Evolutionary conservation across 2,888 invertebrate species (phyloP).

Genomic region (Papilio protenor): DNA sequence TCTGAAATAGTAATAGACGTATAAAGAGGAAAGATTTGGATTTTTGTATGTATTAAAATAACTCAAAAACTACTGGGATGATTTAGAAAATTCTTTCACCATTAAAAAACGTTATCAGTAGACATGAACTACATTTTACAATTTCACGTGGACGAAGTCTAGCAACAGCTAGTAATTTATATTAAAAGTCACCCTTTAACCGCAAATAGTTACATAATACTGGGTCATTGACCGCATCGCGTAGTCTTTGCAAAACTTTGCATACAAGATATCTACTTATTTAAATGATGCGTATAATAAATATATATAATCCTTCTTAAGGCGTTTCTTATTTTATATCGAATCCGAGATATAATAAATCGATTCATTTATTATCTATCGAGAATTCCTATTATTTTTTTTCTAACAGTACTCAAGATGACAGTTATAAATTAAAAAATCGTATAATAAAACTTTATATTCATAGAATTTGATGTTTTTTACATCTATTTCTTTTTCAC

Average conservation of each 20-base stretch:
- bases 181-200: slow-evolving; percentile 4
- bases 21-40: too few species aligned
- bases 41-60: too few species aligned
- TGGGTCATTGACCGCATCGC: slow-evolving; percentile 33
- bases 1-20: background rate
- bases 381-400: background rate
- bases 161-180: background rate
- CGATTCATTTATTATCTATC: slow-evolving; percentile 15
- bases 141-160: too few species aligned
- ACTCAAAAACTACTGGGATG: too few species aligned
- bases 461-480: background rate
- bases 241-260: slow-evolving; percentile 37
- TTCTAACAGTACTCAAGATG: background rate
- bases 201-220: slow-evolving; percentile 33
- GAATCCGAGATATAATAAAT: background rate
- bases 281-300: slow-evolving; percentile 19
- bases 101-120: too few species aligned
- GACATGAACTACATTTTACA: too few species aligned
- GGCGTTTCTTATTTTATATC: slow-evolving; percentile 13
- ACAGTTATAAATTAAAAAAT: background rate
- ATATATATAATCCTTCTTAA: slow-evolving; percentile 17
- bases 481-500: background rate
- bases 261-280: slow-evolving; percentile 30
- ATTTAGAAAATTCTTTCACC: too few species aligned
- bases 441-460: background rate